Conservation (phyloP, 2,797 vertebrate species). For the Peromyscus nudipes region DNA sequence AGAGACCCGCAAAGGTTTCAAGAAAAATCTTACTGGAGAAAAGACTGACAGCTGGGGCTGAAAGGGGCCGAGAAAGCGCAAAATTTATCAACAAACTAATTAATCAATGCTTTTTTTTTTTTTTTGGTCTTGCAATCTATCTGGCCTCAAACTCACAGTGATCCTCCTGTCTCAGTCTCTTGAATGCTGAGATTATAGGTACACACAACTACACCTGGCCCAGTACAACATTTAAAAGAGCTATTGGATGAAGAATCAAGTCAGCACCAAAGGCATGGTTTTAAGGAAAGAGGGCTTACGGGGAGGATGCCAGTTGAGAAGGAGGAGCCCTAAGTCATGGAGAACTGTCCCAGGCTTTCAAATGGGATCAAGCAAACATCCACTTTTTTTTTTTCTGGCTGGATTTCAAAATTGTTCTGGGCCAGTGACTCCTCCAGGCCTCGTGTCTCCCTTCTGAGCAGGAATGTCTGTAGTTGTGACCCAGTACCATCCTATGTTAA, state of each 20-base stretch:
- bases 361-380: not conserved
- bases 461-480: not conserved
- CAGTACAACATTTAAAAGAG: not conserved
- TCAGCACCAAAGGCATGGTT: not conserved
- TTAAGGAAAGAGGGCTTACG: not conserved
- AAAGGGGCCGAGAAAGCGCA: not conserved
- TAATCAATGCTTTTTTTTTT: not conserved
- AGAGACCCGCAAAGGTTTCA: not conserved
- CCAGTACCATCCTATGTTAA: not conserved
- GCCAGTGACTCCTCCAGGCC: not conserved
- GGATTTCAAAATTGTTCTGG: constrained; percentile 26
- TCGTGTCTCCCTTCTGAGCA: not conserved
- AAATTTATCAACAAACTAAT: not conserved
- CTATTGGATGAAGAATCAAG: not conserved
- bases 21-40: constrained; percentile 1
- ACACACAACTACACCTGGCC: not conserved
- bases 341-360: not conserved
- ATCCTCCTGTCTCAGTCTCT: not conserved
- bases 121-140: not conserved
- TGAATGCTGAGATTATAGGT: not conserved
- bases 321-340: not conserved
- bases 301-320: not conserved
- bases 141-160: not conserved
- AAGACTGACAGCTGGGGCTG: not conserved
- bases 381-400: not conserved